Conservation (phyloP, 2,888 invertebrate species). For the Listrodromus nycthemerus region DNA sequence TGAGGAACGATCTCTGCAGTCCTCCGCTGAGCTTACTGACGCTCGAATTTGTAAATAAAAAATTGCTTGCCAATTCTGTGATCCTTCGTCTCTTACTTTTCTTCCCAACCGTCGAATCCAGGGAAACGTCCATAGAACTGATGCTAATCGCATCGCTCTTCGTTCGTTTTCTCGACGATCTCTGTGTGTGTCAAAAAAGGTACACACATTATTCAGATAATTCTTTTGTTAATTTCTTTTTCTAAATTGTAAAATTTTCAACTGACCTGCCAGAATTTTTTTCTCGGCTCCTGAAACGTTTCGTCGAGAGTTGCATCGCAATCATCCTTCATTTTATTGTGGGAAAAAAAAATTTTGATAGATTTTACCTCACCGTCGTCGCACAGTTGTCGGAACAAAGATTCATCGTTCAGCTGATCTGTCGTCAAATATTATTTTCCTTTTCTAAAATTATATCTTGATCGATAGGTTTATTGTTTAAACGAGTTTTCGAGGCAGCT, state of each 20-base stretch:
- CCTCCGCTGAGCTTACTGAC: slow-evolving; percentile 69
- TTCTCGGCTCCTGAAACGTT: slow-evolving; percentile 79
- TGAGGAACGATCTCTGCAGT: slow-evolving; percentile 75
- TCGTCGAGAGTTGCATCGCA: slow-evolving; percentile 76
- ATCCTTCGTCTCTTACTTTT: slow-evolving; percentile 80
- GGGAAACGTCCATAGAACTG: slow-evolving; percentile 81
- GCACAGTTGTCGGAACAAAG: background rate
- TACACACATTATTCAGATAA: background rate
- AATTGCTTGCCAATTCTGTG: slow-evolving; percentile 80
- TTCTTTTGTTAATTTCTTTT: slow-evolving; percentile 1
- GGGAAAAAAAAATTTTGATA: slow-evolving; percentile 8
- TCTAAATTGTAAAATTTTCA: background rate
- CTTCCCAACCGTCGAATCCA: slow-evolving; percentile 76
- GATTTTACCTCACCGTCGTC: slow-evolving; percentile 8
- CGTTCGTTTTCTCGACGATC: slow-evolving; percentile 80
- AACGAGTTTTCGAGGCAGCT: background rate
- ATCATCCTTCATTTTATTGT: slow-evolving; percentile 75
- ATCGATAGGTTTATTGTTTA: background rate
- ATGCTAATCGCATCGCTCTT: slow-evolving; percentile 81
- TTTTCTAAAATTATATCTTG: background rate
- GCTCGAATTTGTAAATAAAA: slow-evolving; percentile 75
- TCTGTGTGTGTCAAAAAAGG: slow-evolving; percentile 68
- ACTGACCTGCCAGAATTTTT: slow-evolving; percentile 81
- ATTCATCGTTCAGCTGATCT: background rate
- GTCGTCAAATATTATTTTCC: background rate